Conservation (phyloP, 2,888 invertebrate species). For the Drosophila testacea region DNA sequence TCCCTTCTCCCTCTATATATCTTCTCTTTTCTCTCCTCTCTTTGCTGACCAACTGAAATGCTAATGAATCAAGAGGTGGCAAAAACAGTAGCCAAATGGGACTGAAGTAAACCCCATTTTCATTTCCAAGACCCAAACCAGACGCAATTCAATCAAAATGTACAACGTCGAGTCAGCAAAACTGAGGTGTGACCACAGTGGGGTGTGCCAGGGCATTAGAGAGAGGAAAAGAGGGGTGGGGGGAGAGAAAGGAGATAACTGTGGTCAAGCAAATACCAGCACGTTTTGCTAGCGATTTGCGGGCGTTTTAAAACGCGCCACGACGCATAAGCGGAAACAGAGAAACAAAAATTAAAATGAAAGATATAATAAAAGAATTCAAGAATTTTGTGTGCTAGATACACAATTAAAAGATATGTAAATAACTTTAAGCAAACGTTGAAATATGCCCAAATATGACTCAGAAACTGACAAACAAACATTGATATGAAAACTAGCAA, state of each 20-base stretch:
- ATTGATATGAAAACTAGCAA: too few species aligned
- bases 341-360: conserved; percentile 3
- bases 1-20: background rate
- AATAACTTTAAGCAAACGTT: conserved; percentile 23
- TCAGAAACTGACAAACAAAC: too few species aligned
- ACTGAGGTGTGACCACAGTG: conserved; percentile 47
- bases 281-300: conserved; percentile 53
- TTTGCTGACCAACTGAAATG: conserved; percentile 22
- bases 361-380: conserved; percentile 15
- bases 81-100: conserved; percentile 48
- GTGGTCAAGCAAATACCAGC: conserved; percentile 64
- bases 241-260: background rate
- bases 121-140: conserved; percentile 48
- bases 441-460: conserved; percentile 16
- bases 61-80: conserved; percentile 43
- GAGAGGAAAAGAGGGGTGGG: too few species aligned
- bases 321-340: conserved; percentile 27
- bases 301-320: conserved; percentile 58
- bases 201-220: background rate
- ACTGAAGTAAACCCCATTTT: conserved; percentile 12
- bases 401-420: conserved; percentile 45
- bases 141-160: conserved; percentile 65
- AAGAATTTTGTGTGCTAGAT: conserved; percentile 47
- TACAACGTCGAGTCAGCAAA: conserved; percentile 31
- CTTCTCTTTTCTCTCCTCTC: background rate